Percentiles rank a stretch among this genome's conserved stretches.
phyloP scores from a whole-genome alignment of 2,113 vertebrate genomes.

The Leptosomus discolor region DNA sequence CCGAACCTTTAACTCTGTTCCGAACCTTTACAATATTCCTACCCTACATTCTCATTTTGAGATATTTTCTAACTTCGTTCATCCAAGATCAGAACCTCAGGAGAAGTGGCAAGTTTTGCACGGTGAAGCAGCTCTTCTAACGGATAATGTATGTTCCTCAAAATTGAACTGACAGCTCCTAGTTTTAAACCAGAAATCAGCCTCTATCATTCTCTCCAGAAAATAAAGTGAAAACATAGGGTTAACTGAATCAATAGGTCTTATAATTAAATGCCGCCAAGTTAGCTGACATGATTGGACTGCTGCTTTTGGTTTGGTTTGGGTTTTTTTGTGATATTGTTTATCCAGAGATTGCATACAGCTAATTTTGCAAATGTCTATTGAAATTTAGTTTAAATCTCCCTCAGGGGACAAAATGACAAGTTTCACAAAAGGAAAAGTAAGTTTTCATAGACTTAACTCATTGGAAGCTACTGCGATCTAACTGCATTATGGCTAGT shows the following conservation, averaged over 20 bases:
- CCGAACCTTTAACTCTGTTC: not conserved
- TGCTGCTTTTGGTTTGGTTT: not conserved
- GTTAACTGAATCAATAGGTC: constrained; percentile 23
- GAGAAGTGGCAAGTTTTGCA: not conserved
- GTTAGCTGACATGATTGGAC: not conserved
- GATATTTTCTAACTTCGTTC: not conserved
- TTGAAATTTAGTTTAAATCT: not conserved
- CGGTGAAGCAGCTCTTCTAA: not conserved
- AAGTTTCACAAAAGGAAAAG: not conserved
- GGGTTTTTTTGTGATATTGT: not conserved
- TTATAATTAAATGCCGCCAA: constrained; percentile 7
- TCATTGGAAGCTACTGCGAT: not conserved
- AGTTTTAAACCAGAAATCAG: not conserved
- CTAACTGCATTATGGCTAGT: not conserved
- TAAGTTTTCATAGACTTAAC: not conserved
- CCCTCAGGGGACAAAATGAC: not conserved
- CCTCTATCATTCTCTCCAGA: not conserved
- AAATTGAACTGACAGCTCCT: not conserved
- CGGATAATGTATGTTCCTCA: not conserved
- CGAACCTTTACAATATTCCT: not conserved
- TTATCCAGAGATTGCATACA: not conserved
- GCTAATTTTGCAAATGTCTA: not conserved
- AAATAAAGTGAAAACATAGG: not conserved
- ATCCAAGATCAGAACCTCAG: not conserved
- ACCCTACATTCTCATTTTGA: not conserved